Conservation (phyloP, 2,797 vertebrate genomes). For the Pseudocheirus occidentalis region DNA sequence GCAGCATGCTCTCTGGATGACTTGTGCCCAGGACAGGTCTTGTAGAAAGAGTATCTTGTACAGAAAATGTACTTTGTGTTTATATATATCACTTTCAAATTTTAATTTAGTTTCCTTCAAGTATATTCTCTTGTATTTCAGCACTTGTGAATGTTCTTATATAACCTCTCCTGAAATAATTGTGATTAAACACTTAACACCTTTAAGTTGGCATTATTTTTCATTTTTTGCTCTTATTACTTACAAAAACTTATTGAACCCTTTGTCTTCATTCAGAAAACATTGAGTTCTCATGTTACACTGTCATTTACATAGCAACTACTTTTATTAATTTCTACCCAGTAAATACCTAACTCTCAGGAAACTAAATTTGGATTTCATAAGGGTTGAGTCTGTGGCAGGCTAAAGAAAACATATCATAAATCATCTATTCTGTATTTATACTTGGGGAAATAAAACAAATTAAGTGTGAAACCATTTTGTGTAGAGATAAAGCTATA, state of each 20-base stretch:
- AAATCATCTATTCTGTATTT: background rate
- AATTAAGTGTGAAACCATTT: background rate
- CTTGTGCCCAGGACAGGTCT: background rate
- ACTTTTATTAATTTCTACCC: background rate
- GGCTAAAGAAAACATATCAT: background rate
- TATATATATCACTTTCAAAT: background rate
- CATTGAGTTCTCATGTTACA: constrained; percentile 8
- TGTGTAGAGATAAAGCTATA: constrained; percentile 15
- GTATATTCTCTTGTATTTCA: background rate
- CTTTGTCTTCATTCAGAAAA: background rate
- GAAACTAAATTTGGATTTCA: constrained; percentile 1
- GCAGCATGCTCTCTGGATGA: background rate
- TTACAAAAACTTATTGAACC: background rate
- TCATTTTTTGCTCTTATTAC: background rate
- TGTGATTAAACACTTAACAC: background rate
- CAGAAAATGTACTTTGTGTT: background rate
- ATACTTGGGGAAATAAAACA: background rate
- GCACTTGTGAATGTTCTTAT: background rate
- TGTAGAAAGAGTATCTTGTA: background rate
- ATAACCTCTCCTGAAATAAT: background rate
- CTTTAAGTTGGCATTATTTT: background rate
- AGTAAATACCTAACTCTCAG: background rate
- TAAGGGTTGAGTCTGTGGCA: background rate
- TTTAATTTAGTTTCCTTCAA: background rate
- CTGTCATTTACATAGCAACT: background rate